Base-by-base conservation (phyloP, 2,888 invertebrate species). In the Drosophila nigricruria region DNA sequence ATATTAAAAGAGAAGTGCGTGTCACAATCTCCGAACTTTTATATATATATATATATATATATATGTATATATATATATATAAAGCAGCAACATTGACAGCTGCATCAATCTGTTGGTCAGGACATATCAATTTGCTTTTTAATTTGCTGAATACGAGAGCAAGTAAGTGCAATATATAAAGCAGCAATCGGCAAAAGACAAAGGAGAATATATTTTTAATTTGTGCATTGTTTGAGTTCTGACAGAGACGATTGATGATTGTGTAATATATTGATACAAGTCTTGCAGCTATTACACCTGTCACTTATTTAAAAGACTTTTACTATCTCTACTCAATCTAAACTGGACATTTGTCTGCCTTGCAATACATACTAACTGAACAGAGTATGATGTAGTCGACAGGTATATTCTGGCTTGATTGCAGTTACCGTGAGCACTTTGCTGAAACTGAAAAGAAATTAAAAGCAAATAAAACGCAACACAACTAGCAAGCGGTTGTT, bases 361-460 rank as follows among this genome's bases (percentile, higher is more conserved):
- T 18, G 18, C 3, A 9, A 18, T 30, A 18, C 20, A 16, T 16
- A 34, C 18, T 30, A 23, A 32, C 16, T 14, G 1, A 16, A 5
- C 16, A 9, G 23, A 9, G 20, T 5, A 1, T 9, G 30, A 23
- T 34, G 23, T 5, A 5, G 34, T 36, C 50, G 34, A n/a, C 25
- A 38, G 53, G 25, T 38, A 36, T 23, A 25, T n/a, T 6, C 20
- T 25, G 1, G 10, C 8, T 9, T 34, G 50, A 34, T 34, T 34
- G 50, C 34, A 25, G 53, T 12, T 38, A n/a, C 25, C 10, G 3
- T 18, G 36, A 38, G 53, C 38, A 53, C 25, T n/a, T 38, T 53
- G n/a, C 36, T n/a, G 25, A 25, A 38, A 38, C 25, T n/a, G 53
- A 27, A 38, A 27, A 27, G 53, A 38, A 53, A 59, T 53, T 53